These are phyloP conservation scores for Stramonita haemastoma DNA, from an alignment of 2,888 invertebrate species.

Conservation along the genomic window DNA sequence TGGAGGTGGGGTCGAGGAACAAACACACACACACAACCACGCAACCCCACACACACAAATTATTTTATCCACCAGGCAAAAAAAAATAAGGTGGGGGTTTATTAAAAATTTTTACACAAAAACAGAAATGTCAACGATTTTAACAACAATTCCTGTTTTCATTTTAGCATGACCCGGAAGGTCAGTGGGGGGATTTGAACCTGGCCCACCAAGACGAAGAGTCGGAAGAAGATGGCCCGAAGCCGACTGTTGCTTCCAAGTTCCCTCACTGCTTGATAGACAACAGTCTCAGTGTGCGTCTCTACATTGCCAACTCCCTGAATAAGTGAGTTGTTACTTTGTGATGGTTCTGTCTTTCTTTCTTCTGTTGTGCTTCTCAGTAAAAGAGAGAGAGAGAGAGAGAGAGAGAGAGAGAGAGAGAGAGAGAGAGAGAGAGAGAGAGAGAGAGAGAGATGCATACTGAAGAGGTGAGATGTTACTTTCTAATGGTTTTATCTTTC, in stretches of 20 bases:
- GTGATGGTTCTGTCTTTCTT: neutral
- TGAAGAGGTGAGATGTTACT: constrained; percentile 56
- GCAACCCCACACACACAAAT: no score
- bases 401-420: no score
- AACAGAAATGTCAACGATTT: neutral
- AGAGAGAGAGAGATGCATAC: neutral
- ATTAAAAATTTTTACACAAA: neutral
- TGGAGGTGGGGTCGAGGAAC: no score
- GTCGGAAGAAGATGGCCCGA: constrained; percentile 22
- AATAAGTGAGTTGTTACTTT: constrained; percentile 55
- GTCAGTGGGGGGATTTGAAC: constrained; percentile 59
- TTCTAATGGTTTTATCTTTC: neutral
- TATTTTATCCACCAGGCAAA: no score
- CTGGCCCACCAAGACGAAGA: constrained; percentile 20
- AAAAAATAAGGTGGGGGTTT: neutral
- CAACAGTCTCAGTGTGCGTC: constrained; percentile 57
- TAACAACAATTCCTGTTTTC: neutral
- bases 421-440: no score
- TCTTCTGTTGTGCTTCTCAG: neutral
- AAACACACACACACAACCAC: no score
- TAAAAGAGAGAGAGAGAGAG: no score
- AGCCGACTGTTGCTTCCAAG: constrained; percentile 43
- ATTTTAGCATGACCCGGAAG: constrained; percentile 60
- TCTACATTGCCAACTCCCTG: constrained; percentile 57
- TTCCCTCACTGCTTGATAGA: constrained; percentile 59